phyloP scores from a whole-genome alignment of 1,140 invertebrate genomes.

The Carposina sasakii region DNA sequence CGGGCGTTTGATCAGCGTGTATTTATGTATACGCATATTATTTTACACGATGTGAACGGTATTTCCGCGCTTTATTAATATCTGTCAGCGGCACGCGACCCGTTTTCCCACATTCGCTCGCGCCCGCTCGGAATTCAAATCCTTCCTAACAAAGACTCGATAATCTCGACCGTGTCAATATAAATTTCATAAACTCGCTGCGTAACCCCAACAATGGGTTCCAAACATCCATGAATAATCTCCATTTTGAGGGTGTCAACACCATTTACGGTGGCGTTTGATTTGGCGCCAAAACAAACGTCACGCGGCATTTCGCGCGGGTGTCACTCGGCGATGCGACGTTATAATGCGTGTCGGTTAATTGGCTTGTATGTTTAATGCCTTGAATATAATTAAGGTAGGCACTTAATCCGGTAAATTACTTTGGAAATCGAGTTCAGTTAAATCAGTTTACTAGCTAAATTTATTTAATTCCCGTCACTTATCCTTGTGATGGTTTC shows the following conservation, averaged over 20 bases:
- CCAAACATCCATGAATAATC: slow-evolving; percentile 70
- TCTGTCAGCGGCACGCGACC: slow-evolving; percentile 72
- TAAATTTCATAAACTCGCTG: slow-evolving; percentile 68
- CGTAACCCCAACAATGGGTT: slow-evolving; percentile 56
- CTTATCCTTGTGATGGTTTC: too few species aligned
- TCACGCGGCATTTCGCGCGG: slow-evolving; percentile 54
- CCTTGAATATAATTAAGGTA: too few species aligned
- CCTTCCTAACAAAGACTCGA: slow-evolving; percentile 60
- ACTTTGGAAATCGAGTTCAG: too few species aligned
- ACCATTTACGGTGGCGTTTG: slow-evolving; percentile 51
- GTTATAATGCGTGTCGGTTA: slow-evolving; percentile 52
- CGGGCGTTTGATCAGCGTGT: slow-evolving; percentile 31
- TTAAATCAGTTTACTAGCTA: too few species aligned
- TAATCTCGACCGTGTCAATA: slow-evolving; percentile 67
- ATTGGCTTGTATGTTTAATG: slow-evolving; percentile 35
- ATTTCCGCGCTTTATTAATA: slow-evolving; percentile 46
- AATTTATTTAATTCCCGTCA: too few species aligned
- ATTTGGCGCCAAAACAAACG: slow-evolving; percentile 64
- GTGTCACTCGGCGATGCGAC: slow-evolving; percentile 29
- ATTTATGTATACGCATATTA: neutral
- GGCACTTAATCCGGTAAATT: too few species aligned
- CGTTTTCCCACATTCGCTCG: slow-evolving; percentile 64
- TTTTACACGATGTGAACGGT: neutral
- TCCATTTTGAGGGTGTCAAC: slow-evolving; percentile 69
- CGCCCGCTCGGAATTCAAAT: slow-evolving; percentile 53